Evolutionary conservation across 2,888 invertebrate species (phyloP), one percentile per base, ranked within the genome.

Genomic region (Hymenopus coronatus): DNA sequence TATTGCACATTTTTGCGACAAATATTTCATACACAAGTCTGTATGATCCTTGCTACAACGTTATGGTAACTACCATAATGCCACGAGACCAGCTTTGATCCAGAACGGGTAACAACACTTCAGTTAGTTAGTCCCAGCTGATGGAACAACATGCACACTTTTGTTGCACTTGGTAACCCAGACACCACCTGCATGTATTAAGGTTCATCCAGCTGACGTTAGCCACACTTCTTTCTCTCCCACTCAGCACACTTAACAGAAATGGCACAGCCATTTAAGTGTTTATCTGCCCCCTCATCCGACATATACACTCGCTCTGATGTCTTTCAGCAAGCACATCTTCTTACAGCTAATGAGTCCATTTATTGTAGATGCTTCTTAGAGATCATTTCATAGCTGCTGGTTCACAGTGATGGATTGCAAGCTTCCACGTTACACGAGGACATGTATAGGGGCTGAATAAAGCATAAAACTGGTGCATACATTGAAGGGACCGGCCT

Each of bases 11-110:
- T 33, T 87, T 70, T 20, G 27, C 9, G 27, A 82, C 82, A 54
- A 33, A 40, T 85, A 33, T n/a, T 30, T 27, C 40, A 85, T n/a
- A 85, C 85, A 14, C 40, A 85, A 14, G 27, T 81, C 81, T 27
- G 27, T 40, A 81, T 84, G 88, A 30, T 85, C 84, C 40, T 84
- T 81, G 87, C 70, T 83, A 30, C 84, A 54, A 83, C 84, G 28
- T 85, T 83, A 46, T 81, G 89, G 88, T 89, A 89, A 89, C 89
- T 88, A 82, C 83, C 87, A 88, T 90, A 90, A 90, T 90, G 90
- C 90, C 87, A 70, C 40, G 70, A 87, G 85, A 85, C 28, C 85
- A 27, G 85, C 85, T 25, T 46, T 14, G 85, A 82, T 28, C 82
- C 88, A 82, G 33, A 82, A 30, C 82, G 20, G 54, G 81, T 88